Evolutionary conservation across 2,113 vertebrate genomes (phyloP).

Genomic region (Baryphthengus martii): DNA sequence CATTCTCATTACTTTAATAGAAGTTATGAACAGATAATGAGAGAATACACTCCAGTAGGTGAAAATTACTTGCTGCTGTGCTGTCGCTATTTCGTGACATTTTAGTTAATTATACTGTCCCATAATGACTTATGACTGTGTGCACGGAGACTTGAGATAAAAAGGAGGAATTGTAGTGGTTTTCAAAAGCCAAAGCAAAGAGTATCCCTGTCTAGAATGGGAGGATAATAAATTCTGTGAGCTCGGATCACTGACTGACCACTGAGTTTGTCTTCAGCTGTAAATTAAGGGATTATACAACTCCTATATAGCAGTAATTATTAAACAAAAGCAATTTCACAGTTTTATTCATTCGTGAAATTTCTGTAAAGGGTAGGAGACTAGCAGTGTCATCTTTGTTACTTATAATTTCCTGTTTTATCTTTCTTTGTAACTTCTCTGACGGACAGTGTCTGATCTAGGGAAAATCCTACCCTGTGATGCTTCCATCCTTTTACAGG

Average conservation of each 20-base stretch:
- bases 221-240: background rate
- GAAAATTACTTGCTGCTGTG: constrained; percentile 30
- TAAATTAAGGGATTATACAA: background rate
- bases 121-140: background rate
- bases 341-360: background rate
- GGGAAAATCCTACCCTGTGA: background rate
- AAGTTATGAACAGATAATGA: background rate
- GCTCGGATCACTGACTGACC: background rate
- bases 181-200: background rate
- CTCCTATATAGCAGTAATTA: background rate
- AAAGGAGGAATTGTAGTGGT: background rate
- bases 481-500: background rate
- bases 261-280: background rate
- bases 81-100: background rate
- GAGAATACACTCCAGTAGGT: background rate
- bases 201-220: background rate
- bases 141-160: background rate
- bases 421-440: background rate
- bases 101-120: constrained; percentile 35
- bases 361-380: background rate
- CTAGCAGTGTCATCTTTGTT: background rate
- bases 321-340: background rate
- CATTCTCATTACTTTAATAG: background rate
- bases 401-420: background rate
- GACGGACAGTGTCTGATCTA: background rate